Base-by-base conservation (phyloP, 2,888 invertebrate genomes). In the Cephus sareptanus region DNA sequence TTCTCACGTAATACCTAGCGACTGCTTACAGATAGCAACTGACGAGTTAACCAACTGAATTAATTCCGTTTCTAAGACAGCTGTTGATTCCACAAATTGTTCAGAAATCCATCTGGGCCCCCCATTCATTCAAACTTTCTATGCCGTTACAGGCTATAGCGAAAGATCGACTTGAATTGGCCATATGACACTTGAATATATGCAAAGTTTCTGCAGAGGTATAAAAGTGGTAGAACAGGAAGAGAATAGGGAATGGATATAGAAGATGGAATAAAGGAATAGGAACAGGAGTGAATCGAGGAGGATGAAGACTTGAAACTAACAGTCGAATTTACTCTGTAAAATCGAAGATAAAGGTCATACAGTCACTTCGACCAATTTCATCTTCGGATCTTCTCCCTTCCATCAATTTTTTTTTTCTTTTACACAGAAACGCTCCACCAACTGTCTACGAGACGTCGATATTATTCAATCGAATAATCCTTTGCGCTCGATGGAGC, bases 391-490 rank as follows among this genome's bases (percentile, higher is more conserved):
- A 75, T 76, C 70, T 79, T 77, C 78, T 77, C 70, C 79, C 79
- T 81, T 79, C 79, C 77, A 75, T 23, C 35, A 34, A 30, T 30
- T 30, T 73, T 79, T 76, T 73, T 13, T 30, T 76, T 73, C 9
- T 30, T 11, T 30, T 68, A 23, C n/a, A 75, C 40, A 75, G 33
- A 74, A 37, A 68, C 71, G 30, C 76, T 69, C 77, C 37, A 75
- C 76, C 81, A 78, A 78, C 80, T 79, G 79, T 40, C 81, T 77
- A 78, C 81, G 79, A 79, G 81, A 82, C 83, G 81, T 79, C 82
- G 81, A 85, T 85, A 83, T 85, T 85, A 85, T 86, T 84, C 84
- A 83, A 85, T 83, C 83, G 84, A 84, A 84, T 84, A 83, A 84
- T 85, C 83, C 81, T 76, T 79, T 77, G 70, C 78, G 81, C 34